Percentiles rank a stretch among this genome's conserved stretches.
phyloP scores from a whole-genome alignment of 2,113 vertebrate species.

The Platysteira castanea region DNA sequence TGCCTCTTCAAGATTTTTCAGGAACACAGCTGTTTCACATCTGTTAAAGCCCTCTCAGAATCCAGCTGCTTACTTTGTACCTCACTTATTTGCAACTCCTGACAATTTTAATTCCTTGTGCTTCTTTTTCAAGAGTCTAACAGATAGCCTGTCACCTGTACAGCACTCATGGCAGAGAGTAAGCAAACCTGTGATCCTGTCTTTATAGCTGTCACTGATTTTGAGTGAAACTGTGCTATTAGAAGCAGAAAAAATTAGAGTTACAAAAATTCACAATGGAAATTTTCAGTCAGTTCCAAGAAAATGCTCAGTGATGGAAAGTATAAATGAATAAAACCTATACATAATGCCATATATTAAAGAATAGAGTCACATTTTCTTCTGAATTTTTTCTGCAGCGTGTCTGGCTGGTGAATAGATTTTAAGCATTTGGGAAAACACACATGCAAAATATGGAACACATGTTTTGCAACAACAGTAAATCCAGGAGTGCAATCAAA shows the following conservation, averaged over 20 bases:
- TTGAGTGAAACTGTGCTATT: neutral
- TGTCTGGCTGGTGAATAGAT: neutral
- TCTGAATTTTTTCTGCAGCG: neutral
- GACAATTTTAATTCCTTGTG: neutral
- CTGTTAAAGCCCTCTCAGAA: neutral
- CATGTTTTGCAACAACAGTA: neutral
- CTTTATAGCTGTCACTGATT: neutral
- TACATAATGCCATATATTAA: neutral
- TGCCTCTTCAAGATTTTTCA: neutral
- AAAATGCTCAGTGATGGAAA: neutral
- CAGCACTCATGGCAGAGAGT: neutral
- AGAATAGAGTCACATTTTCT: neutral
- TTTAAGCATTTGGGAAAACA: neutral
- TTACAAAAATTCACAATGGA: neutral
- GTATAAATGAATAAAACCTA: neutral
- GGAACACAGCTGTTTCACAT: neutral
- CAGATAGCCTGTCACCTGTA: neutral
- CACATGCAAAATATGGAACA: neutral
- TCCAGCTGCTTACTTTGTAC: neutral
- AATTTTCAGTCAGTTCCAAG: neutral
- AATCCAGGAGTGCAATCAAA: neutral
- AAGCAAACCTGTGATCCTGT: neutral
- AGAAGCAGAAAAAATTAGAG: neutral
- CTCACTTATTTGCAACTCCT: neutral
- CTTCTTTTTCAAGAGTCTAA: neutral